Conservation (phyloP, 2,113 vertebrate species). For the Corythaixoides concolor region DNA sequence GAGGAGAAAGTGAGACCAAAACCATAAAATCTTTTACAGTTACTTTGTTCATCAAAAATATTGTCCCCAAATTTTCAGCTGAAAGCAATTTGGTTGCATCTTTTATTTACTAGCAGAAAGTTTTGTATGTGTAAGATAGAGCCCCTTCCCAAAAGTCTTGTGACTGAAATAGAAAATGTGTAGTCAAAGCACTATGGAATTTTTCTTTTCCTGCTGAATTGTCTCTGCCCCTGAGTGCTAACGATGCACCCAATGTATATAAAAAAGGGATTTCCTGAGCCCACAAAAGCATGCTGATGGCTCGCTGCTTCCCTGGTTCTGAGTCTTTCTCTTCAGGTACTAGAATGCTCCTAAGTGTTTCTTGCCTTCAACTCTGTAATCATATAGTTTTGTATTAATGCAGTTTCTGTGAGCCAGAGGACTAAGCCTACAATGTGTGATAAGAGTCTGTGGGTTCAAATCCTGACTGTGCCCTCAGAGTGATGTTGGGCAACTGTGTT, state of each 20-base stretch:
- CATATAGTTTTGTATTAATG: rapidly evolving
- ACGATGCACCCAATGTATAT: not conserved
- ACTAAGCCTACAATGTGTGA: not conserved
- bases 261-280: not conserved
- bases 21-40: not conserved
- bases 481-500: not conserved
- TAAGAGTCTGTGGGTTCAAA: not conserved
- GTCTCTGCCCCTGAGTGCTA: not conserved
- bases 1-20: not conserved
- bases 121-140: not conserved
- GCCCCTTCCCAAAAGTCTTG: not conserved
- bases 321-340: not conserved
- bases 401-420: not conserved
- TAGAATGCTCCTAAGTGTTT: not conserved
- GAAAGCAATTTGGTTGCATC: not conserved
- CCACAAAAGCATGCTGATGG: not conserved
- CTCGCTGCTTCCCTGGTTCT: not conserved
- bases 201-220: too few relatives aligned
- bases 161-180: not conserved
- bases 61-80: not conserved
- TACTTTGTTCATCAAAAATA: not conserved
- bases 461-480: not conserved
- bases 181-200: not conserved
- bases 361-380: not conserved
- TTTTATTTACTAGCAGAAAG: not conserved